These are phyloP conservation scores for Rhynchonycteris naso DNA, from an alignment of 2,797 vertebrate genomes.

Conservation along the genomic window DNA sequence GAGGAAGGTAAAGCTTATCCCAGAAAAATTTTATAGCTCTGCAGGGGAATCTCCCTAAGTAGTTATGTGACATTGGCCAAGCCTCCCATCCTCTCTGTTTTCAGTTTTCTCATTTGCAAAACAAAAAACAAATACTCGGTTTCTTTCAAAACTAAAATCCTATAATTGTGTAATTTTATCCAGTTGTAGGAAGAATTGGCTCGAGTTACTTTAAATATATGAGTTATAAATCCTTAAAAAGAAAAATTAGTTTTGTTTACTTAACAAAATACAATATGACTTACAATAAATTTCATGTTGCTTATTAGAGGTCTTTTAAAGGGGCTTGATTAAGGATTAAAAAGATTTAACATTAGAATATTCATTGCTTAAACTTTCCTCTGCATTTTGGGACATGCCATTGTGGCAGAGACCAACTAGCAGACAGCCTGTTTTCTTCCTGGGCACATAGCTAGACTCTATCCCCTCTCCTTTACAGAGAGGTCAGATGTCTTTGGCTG, in stretches of 20 bases:
- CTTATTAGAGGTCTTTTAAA: not conserved
- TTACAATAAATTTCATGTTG: not conserved
- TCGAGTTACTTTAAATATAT: conserved; percentile 43
- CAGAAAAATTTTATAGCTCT: not conserved
- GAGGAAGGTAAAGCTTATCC: conserved; percentile 20
- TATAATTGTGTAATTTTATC: not conserved
- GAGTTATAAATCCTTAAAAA: conserved; percentile 36
- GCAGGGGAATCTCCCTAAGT: not conserved
- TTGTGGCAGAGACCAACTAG: not conserved
- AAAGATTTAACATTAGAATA: not conserved
- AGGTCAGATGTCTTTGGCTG: not conserved
- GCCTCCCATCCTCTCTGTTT: not conserved
- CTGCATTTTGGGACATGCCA: not conserved
- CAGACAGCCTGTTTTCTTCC: not conserved
- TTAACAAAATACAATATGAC: not conserved
- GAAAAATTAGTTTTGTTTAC: conserved; percentile 3
- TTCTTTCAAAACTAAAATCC: conserved; percentile 44
- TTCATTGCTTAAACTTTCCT: not conserved
- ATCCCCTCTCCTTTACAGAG: not conserved
- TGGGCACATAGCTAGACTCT: too few species aligned
- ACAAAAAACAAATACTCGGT: not conserved
- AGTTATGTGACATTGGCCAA: not conserved
- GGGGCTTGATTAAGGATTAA: not conserved
- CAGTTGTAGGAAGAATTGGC: not conserved
- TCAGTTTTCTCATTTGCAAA: conserved; percentile 23